Evolutionary conservation across 1,140 invertebrate genomes (phyloP), one percentile per base, ranked within the genome.

Genomic region (Eufriesea mexicana): DNA sequence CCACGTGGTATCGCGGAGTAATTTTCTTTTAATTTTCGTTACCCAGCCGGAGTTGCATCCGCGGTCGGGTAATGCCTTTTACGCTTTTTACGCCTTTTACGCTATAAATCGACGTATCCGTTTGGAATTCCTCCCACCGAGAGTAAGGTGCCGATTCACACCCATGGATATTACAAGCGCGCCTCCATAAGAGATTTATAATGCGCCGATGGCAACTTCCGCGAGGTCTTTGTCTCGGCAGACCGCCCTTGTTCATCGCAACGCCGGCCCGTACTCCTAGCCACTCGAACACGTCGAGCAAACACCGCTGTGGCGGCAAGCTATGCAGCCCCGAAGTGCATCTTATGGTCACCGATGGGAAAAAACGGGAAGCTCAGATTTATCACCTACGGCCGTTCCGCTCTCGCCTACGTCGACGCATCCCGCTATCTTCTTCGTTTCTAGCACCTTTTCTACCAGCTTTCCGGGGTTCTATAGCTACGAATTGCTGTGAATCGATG

Each of bases 321-420:
- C 74, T 79, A 86, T 86, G 73, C 68, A 25, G 57, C 42, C 54
- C 28, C 25, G 49, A 28, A 20, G 64, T 51, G 72, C 51, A 64
- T 81, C 72, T 62, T 55, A 12, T 51, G 57, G 68, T 59, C 42
- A 20, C n/a, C 14, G 14, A 47, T 64, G 49, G 18, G 54, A 74
- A 83, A 79, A 79, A 79, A 25, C 7, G 45, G 23, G n/a, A 62
- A 68, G 35, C 54, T 77, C 45, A 51, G 86, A 87, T 87, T 87
- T 87, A 87, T 86, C 80, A 86, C 35, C 84, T 61, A 14, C 23
- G 62, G 51, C 28, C 51, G 28, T 28, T 64, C n/a, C 47, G 42
- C 72, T 75, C 72, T 75, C 62, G 72, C 71, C 71, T 57, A 75
- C 59, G 49, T 16, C 23, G 45, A 25, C 14, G n/a, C 59, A 18